Conservation (phyloP, 2,113 vertebrate species). For the Scomber japonicus region DNA sequence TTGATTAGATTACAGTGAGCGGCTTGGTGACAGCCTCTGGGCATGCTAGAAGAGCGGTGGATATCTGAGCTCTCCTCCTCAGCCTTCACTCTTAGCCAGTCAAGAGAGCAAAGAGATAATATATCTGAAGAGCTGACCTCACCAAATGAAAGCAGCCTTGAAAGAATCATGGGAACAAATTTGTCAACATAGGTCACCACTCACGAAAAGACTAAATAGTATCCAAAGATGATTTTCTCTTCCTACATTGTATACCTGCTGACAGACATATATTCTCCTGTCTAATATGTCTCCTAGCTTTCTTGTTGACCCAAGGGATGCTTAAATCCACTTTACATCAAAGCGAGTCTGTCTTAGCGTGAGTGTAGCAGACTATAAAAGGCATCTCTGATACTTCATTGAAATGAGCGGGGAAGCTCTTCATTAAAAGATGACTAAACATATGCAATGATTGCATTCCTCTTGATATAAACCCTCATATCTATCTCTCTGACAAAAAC, state of each 20-base stretch:
- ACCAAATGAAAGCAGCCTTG: conserved; percentile 53
- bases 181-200: conserved; percentile 58
- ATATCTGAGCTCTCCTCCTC: conserved; percentile 81
- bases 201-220: conserved; percentile 31
- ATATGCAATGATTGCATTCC: conserved; percentile 60
- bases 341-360: conserved; percentile 37
- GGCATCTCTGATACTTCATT: conserved; percentile 6
- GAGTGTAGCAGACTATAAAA: conserved; percentile 34
- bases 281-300: conserved; percentile 28
- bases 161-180: conserved; percentile 72
- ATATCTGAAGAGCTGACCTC: conserved; percentile 72
- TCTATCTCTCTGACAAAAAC: conserved; percentile 73
- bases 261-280: conserved; percentile 25
- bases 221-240: conserved; percentile 30
- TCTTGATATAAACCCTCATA: conserved; percentile 63
- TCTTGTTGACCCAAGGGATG: conserved; percentile 41
- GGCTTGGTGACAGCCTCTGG: conserved; percentile 83
- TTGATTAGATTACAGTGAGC: conserved; percentile 86
- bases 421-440: conserved; percentile 64
- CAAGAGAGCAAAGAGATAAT: conserved; percentile 69
- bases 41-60: conserved; percentile 78
- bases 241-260: neutral
- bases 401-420: conserved; percentile 30
- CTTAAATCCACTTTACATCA: conserved; percentile 65
- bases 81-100: conserved; percentile 65